Base-by-base conservation (phyloP, 2,113 vertebrate species). In the Eonycteris spelaea region DNA sequence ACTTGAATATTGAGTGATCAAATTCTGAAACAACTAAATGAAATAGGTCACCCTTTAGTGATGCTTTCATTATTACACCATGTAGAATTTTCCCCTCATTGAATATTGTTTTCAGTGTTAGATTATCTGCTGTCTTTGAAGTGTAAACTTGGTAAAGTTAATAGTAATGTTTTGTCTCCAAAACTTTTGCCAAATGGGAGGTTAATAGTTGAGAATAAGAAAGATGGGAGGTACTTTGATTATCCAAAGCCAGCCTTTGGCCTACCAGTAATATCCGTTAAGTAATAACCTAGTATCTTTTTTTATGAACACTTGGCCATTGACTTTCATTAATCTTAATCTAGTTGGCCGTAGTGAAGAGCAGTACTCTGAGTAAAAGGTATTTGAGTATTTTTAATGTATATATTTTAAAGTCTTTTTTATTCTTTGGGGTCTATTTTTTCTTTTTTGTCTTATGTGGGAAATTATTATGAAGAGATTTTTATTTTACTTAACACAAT, bases 401-500 rank as follows among this genome's bases (percentile, higher is more conserved):
- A 21, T 74, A 21, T 63, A 63, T 33, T 89, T 86, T 83, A 53
- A 48, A 87, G 28, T 48, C 15, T 85, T 18, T 74, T 18, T 74
- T 92, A 57, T 35, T 8, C 67, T 90, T 90, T 83, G 24, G 63
- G 33, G 83, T 73, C 51, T 51, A 6, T 51, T 51, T 51, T 51
- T 51, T 90, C 78, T 74, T 77, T 33, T 74, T 21, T 22, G 18
- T 12, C 2, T 24, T 96, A 57, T 94, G 45, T 91, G 71, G 22
- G 22, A 15, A 65, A 85, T 77, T 95, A 61, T 14, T 15, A 30
- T 59, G 26, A 59, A 71, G 10, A 91, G 11, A 74, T 57, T 94
- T 96, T 94, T 80, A 16, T 90, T 93, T 84, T 86, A 59, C 28
- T 84, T 94, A 61, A 78, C 43, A 95, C 4, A 90, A 28, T 40